Evolutionary conservation across 1,140 invertebrate genomes (phyloP), one percentile per base, ranked within the genome.

Genomic region (Stenopsyche tienmushanensis): DNA sequence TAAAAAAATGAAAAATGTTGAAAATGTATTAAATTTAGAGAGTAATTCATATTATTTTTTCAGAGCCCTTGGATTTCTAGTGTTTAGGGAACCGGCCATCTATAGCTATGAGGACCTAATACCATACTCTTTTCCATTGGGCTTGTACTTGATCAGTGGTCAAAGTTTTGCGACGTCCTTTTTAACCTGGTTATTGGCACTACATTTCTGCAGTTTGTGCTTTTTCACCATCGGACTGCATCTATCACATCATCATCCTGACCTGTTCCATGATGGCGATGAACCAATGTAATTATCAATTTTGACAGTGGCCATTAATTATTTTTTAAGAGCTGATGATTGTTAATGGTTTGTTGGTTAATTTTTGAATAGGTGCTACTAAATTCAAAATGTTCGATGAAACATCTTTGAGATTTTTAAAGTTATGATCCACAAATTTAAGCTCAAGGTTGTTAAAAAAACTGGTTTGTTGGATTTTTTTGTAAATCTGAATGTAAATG

Each of bases 221-320:
- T 91, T 93, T 73, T 76, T 72, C 9, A 68, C 83, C 1, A 84
- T 91, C 42, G 91, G 88, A 2, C 65, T 91, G 0, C 90, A 86
- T 74, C 91, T 89, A 2, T 89, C 86, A 26, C 91, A 94, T 82
- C 91, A 93, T 76, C 89, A 92, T 78, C 90, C 90, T 0, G 83
- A 90, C 24, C 88, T 90, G 55, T 92, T 91, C 74, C 91, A 93
- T 71, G 91, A 93, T 72, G 90, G 91, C 1, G 91, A 93, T 74
- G 75, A 82, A 66, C 73, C 84, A 44, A 79, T 80, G 83, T 86
- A 80, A n/a, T n/a, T n/a, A n/a, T n/a, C n/a, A n/a, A n/a, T n/a
- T n/a, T n/a, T n/a, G n/a, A n/a, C n/a, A 29, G 8, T 29, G n/a
- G n/a, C n/a, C n/a, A n/a, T n/a, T n/a, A n/a, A n/a, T n/a, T n/a